These are phyloP conservation scores for Tetraneura akinire DNA, from an alignment of 1,140 invertebrate species.

Conservation along the genomic window DNA sequence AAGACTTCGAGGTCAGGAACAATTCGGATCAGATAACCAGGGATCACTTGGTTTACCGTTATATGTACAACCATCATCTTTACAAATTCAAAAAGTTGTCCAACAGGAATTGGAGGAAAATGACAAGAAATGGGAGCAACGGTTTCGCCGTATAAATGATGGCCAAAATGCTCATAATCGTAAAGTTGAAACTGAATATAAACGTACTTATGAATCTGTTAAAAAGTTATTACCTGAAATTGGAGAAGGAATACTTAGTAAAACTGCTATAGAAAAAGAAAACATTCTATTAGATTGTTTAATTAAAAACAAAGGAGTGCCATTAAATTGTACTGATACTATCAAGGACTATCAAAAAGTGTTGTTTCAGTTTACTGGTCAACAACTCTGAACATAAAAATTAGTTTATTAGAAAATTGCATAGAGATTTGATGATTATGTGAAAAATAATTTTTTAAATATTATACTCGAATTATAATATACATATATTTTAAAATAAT, in stretches of 20 bases:
- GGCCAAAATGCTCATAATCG: constrained; percentile 19
- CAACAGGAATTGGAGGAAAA: constrained; percentile 39
- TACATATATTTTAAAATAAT: neutral
- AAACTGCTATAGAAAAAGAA: constrained; percentile 30
- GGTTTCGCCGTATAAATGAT: constrained; percentile 1
- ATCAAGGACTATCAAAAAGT: constrained; percentile 41
- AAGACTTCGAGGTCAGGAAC: constrained; percentile 39
- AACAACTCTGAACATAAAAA: constrained; percentile 3
- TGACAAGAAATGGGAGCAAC: constrained; percentile 36
- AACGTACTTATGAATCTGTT: constrained; percentile 16
- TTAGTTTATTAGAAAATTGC: constrained; percentile 4
- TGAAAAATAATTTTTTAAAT: constrained; percentile 8
- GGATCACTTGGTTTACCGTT: neutral
- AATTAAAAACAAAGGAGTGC: neutral
- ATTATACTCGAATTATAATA: constrained; percentile 24
- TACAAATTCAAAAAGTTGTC: constrained; percentile 33
- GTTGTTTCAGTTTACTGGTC: constrained; percentile 26
- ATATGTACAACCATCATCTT: constrained; percentile 31
- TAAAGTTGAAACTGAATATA: constrained; percentile 38
- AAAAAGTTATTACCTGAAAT: constrained; percentile 35
- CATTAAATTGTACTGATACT: constrained; percentile 21
- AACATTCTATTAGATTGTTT: constrained; percentile 18
- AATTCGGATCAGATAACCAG: neutral
- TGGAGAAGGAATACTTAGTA: constrained; percentile 15
- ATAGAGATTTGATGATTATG: constrained; percentile 15